Evolutionary conservation across 1,140 invertebrate species (phyloP).

Genomic region (Ectropis grisescens): DNA sequence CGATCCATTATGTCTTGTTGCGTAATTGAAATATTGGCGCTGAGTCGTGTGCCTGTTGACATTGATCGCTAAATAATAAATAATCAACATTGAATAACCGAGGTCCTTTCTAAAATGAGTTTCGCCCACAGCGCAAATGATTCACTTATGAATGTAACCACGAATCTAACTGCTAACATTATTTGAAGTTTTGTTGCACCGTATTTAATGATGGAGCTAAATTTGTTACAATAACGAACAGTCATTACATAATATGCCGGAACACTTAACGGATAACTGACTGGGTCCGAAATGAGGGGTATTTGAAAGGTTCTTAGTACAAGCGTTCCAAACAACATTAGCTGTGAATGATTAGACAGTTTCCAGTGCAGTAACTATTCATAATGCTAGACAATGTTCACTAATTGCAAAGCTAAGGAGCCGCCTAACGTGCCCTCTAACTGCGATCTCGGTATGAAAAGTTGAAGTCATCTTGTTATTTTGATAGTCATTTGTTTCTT

Average conservation of each 20-base stretch:
- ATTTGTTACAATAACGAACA: no score
- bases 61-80: conserved; percentile 11
- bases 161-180: no score
- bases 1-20: conserved; percentile 5
- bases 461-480: conserved; percentile 19
- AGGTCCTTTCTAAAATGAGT: conserved; percentile 7
- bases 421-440: no score
- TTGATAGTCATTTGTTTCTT: no score
- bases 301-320: no score
- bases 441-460: conserved; percentile 12
- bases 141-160: conserved; percentile 1
- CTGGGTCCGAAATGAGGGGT: no score
- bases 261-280: conserved; percentile 6
- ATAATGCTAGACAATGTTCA: conserved; percentile 28
- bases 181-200: no score
- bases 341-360: conserved; percentile 20
- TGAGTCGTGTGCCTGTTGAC: conserved; percentile 6
- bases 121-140: conserved; percentile 3
- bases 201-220: no score
- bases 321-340: no score
- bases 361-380: conserved; percentile 18
- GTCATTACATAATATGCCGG: background rate
- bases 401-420: conserved; percentile 23
- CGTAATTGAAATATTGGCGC: conserved; percentile 6
- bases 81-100: conserved; percentile 5